Evolutionary conservation across 2,888 invertebrate genomes (phyloP).

Genomic region (Pegoplata infirma): DNA sequence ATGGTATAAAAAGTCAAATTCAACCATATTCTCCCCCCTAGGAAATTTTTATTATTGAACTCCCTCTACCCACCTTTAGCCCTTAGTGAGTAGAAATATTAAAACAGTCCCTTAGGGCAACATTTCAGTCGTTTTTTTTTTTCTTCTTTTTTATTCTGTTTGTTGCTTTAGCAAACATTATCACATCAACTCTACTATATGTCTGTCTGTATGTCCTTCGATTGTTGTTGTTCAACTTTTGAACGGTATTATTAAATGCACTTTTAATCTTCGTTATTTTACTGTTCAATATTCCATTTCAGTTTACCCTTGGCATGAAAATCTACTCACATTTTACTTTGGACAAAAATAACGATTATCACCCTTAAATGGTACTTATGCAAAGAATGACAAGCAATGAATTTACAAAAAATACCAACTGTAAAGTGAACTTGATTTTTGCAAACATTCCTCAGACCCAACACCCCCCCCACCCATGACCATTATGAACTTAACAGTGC

Average conservation of each 20-base stretch:
- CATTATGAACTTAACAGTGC: constrained; percentile 13
- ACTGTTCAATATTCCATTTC: constrained; percentile 74
- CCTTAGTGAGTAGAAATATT: constrained; percentile 54
- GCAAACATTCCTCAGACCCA: background rate
- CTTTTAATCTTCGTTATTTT: constrained; percentile 72
- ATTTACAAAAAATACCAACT: constrained; percentile 31
- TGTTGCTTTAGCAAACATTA: constrained; percentile 28
- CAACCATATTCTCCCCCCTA: constrained; percentile 6
- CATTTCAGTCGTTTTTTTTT: constrained; percentile 40
- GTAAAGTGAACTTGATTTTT: constrained; percentile 28
- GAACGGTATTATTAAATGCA: constrained; percentile 73
- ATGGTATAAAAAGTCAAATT: background rate
- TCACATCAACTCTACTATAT: constrained; percentile 32
- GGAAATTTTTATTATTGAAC: background rate
- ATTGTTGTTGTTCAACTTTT: constrained; percentile 35
- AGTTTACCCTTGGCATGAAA: constrained; percentile 58
- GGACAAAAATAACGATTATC: constrained; percentile 73
- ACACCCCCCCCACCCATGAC: constrained; percentile 32
- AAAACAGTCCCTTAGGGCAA: constrained; percentile 55
- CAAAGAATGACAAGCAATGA: constrained; percentile 66
- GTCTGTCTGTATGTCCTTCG: constrained; percentile 27
- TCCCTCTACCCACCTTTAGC: constrained; percentile 18
- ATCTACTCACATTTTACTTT: background rate
- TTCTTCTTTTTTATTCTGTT: too few species aligned
- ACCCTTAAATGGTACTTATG: constrained; percentile 78